Percentiles rank a stretch among this genome's conserved stretches.
These are phyloP conservation scores for Anser brachyrhynchus DNA, from an alignment of 2,113 vertebrate species.

Conservation along the genomic window DNA sequence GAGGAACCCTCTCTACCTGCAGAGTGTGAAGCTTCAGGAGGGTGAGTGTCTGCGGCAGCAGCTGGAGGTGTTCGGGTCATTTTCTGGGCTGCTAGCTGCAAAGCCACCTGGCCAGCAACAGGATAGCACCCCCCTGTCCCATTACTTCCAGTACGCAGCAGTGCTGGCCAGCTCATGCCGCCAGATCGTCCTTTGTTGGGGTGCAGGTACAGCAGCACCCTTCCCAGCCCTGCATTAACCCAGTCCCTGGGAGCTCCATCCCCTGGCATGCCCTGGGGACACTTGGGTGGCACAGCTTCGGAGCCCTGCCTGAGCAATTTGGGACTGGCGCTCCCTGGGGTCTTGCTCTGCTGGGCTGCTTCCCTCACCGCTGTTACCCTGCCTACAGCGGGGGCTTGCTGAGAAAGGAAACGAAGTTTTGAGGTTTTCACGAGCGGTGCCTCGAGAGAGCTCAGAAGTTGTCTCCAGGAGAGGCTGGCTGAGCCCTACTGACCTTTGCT, in stretches of 20 bases:
- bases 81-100: background rate
- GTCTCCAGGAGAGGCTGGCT: background rate
- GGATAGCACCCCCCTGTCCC: background rate
- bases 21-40: slow-evolving; percentile 90
- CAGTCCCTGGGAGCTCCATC: background rate
- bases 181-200: background rate
- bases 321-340: background rate
- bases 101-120: background rate
- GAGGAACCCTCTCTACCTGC: slow-evolving; percentile 92
- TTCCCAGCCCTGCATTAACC: background rate
- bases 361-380: background rate
- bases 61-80: accelerated
- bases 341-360: background rate
- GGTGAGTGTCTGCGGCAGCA: slow-evolving; percentile 76
- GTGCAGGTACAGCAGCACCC: background rate
- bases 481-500: slow-evolving; percentile 21
- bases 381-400: background rate
- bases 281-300: too few relatives aligned
- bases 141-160: background rate
- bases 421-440: background rate
- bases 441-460: background rate
- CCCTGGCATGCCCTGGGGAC: background rate
- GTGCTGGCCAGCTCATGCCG: background rate
- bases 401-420: slow-evolving; percentile 15
- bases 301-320: background rate